Percentiles rank a stretch among this genome's conserved stretches.
phyloP scores from a whole-genome alignment of 2,888 invertebrate genomes.

The Acanthosepion esculentum region DNA sequence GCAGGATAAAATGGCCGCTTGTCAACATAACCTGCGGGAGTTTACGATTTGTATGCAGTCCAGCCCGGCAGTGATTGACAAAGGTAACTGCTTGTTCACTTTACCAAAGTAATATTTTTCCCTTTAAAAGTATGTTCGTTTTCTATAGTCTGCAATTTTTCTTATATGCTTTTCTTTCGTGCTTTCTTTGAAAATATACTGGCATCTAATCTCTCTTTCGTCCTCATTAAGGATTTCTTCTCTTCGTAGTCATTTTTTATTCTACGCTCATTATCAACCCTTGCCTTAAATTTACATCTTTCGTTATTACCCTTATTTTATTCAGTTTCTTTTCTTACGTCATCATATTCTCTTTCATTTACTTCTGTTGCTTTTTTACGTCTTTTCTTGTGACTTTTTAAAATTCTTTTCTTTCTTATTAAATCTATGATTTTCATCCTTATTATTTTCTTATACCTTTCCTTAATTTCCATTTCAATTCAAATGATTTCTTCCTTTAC shows the following conservation, averaged over 20 bases:
- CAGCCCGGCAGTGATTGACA: not conserved
- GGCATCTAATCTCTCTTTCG: not conserved
- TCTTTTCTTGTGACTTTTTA: too few relatives aligned
- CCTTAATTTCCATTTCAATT: not conserved
- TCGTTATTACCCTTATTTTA: not conserved
- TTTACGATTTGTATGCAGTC: not conserved
- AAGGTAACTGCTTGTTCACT: not conserved
- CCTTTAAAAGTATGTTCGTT: not conserved
- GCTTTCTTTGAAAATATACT: too few relatives aligned
- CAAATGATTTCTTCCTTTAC: too few relatives aligned
- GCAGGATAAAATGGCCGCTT: not conserved
- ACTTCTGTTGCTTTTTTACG: not conserved
- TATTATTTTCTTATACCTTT: not conserved
- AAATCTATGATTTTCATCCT: not conserved
- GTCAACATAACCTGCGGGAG: not conserved
- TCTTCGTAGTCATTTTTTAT: not conserved
- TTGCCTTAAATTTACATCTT: not conserved
- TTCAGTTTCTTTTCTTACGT: not conserved
- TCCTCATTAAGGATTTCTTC: not conserved
- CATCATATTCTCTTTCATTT: not conserved
- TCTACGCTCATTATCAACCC: not conserved
- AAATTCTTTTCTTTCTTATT: not conserved
- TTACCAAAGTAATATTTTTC: not conserved
- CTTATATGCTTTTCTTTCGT: too few relatives aligned
- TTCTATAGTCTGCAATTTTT: too few relatives aligned